These are phyloP conservation scores for Trichogramma dendrolimi DNA, from an alignment of 2,888 invertebrate species.

Conservation along the genomic window DNA sequence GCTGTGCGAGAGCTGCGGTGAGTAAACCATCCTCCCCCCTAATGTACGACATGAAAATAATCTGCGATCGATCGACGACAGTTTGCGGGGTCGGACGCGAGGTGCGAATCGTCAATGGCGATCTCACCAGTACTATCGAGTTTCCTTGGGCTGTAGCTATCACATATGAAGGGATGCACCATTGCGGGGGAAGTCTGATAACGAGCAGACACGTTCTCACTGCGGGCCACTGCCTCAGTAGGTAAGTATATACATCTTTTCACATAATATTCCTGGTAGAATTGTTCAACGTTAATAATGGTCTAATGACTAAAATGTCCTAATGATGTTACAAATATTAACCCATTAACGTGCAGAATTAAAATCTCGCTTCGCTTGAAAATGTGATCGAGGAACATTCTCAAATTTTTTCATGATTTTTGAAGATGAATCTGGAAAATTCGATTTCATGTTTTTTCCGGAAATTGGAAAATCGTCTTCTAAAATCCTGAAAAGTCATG, in stretches of 20 bases:
- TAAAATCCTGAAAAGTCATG: no score
- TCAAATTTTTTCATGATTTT: no score
- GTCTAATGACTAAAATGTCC: no score
- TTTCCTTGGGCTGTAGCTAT: slow-evolving; percentile 75
- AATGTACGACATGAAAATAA: no score
- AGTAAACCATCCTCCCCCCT: neutral
- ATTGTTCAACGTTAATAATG: no score
- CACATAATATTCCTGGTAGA: neutral
- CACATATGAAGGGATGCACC: slow-evolving; percentile 61
- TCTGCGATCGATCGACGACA: slow-evolving; percentile 34
- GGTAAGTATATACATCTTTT: slow-evolving; percentile 54
- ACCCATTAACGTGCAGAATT: no score
- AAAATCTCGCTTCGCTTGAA: no score
- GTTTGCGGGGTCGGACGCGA: slow-evolving; percentile 60
- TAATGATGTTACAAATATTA: no score
- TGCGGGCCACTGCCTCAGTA: slow-evolving; percentile 71
- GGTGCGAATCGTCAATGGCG: slow-evolving; percentile 69
- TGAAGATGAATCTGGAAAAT: no score
- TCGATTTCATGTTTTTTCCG: no score
- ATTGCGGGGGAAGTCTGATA: slow-evolving; percentile 71
- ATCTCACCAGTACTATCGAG: slow-evolving; percentile 62
- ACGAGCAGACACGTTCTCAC: slow-evolving; percentile 69
- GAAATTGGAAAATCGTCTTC: no score
- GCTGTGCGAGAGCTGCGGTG: neutral
- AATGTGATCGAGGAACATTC: no score